These are phyloP conservation scores for Sminthurinus signatus DNA, from an alignment of 1,140 invertebrate genomes.

Conservation along the genomic window DNA sequence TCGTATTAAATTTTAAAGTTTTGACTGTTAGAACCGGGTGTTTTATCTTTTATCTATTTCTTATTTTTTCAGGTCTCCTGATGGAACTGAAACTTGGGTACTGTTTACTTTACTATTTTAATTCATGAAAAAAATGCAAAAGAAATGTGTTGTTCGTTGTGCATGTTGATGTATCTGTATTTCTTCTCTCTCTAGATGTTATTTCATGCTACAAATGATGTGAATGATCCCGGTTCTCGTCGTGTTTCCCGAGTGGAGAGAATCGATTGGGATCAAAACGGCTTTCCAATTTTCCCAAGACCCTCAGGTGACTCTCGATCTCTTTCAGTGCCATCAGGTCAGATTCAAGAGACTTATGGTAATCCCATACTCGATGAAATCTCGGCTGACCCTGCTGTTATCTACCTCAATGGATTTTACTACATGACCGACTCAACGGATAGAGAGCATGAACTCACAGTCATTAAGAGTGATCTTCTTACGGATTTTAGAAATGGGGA, in stretches of 20 bases:
- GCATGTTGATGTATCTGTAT: no score
- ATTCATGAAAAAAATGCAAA: no score
- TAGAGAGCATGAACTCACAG: background rate
- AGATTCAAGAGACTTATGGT: constrained; percentile 8
- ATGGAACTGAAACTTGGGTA: constrained; percentile 10
- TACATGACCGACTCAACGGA: constrained; percentile 12
- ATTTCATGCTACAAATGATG: constrained; percentile 11
- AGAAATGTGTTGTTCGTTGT: no score
- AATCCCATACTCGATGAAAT: constrained; percentile 14
- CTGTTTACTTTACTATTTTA: no score
- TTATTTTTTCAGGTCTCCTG: background rate
- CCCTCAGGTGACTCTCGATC: constrained; percentile 7
- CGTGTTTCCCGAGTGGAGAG: constrained; percentile 21
- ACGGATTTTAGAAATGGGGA: constrained; percentile 17
- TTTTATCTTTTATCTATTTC: background rate
- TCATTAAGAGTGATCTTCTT: constrained; percentile 3
- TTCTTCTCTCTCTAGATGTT: no score
- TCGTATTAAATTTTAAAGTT: no score
- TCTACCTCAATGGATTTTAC: constrained; percentile 10
- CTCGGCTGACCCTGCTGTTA: constrained; percentile 12
- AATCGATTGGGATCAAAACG: constrained; percentile 19
- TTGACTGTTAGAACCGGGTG: no score
- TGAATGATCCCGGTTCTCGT: constrained; percentile 8
- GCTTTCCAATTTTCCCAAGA: constrained; percentile 14
- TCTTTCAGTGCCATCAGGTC: constrained; percentile 19